Evolutionary conservation across 2,888 invertebrate species (phyloP).

Genomic region (Xestobium rufovillosum): DNA sequence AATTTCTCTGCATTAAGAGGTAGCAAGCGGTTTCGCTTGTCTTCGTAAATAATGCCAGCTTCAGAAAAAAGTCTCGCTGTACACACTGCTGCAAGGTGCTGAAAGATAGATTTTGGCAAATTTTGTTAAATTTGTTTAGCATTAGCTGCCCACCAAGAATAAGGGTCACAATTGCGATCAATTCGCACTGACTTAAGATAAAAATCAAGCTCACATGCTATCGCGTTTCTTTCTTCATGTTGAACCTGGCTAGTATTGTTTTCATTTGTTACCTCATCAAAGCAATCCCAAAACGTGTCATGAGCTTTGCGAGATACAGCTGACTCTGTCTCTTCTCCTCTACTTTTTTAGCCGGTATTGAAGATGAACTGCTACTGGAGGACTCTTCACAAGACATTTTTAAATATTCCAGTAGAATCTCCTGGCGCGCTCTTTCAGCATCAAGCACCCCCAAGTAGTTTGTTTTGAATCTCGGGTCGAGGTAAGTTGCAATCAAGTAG

Average conservation of each 20-base stretch:
- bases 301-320: slow-evolving; percentile 9
- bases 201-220: slow-evolving; percentile 12
- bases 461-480: slow-evolving; percentile 25
- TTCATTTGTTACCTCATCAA: slow-evolving; percentile 3
- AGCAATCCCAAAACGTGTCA: slow-evolving; percentile 14
- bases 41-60: slow-evolving; percentile 23
- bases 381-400: slow-evolving; percentile 27
- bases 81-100: slow-evolving; percentile 16
- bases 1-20: slow-evolving; percentile 14
- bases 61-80: slow-evolving; percentile 28
- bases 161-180: slow-evolving; percentile 23
- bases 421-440: slow-evolving; percentile 28
- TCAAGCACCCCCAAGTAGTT: slow-evolving; percentile 23
- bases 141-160: slow-evolving; percentile 11
- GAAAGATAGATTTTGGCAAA: slow-evolving; percentile 25
- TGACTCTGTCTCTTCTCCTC: slow-evolving; percentile 21
- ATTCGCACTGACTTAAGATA: slow-evolving; percentile 27
- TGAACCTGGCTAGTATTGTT: slow-evolving; percentile 3
- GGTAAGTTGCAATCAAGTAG: slow-evolving; percentile 19
- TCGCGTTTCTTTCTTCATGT: too few relatives aligned
- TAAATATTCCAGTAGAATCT: slow-evolving; percentile 26
- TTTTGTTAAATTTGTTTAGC: slow-evolving; percentile 19
- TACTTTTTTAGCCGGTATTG: slow-evolving; percentile 13
- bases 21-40: slow-evolving; percentile 19
- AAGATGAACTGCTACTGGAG: too few relatives aligned